A percentile compares a stretch with the other conserved stretches of the same genome.
Evolutionary conservation across 2,888 invertebrate species (phyloP).

Genomic region (Drosophila maculinotata): DNA sequence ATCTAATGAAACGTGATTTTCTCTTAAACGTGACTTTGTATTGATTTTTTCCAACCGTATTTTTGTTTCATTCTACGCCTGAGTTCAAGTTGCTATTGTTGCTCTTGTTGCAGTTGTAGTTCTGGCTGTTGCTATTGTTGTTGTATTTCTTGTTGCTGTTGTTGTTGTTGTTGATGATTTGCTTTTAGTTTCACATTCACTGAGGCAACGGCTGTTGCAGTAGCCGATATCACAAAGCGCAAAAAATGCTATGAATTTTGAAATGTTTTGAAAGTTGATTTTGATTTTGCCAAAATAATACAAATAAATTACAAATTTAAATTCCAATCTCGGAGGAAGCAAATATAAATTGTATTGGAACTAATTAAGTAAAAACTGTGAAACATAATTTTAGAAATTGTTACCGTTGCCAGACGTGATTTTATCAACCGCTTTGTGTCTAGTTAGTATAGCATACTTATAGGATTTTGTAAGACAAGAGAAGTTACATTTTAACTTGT

Average conservation of each 20-base stretch:
- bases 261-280: constrained; percentile 1
- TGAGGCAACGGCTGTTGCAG: constrained; percentile 38
- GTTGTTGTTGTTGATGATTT: constrained; percentile 39
- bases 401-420: too few relatives aligned
- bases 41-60: constrained; percentile 82
- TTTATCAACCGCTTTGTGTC: too few relatives aligned
- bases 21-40: constrained; percentile 85
- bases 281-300: background rate
- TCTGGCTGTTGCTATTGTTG: constrained; percentile 21
- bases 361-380: too few relatives aligned
- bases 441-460: constrained; percentile 1
- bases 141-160: constrained; percentile 36
- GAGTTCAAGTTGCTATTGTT: constrained; percentile 60
- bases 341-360: too few relatives aligned
- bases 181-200: constrained; percentile 53
- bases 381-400: too few relatives aligned
- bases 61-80: constrained; percentile 70
- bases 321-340: too few relatives aligned
- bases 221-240: constrained; percentile 50
- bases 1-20: constrained; percentile 84
- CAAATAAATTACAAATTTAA: background rate
- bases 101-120: constrained; percentile 29
- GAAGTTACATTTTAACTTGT: too few relatives aligned
- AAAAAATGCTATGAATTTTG: constrained; percentile 22
- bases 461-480: too few relatives aligned